Evolutionary conservation across 2,888 invertebrate genomes (phyloP), one percentile per base, ranked within the genome.

Genomic region (Formica aserva): DNA sequence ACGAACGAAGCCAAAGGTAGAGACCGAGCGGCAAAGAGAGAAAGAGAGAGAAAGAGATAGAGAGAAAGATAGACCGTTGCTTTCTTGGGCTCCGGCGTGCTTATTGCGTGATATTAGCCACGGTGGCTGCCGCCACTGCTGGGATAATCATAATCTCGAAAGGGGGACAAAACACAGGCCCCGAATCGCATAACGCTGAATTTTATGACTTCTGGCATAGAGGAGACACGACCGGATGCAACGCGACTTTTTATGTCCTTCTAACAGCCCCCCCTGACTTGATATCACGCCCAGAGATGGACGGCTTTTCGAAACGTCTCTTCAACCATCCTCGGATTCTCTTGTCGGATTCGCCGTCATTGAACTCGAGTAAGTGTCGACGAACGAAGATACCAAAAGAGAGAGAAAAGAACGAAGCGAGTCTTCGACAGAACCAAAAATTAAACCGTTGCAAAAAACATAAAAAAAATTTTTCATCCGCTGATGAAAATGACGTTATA

Each of bases 31-130:
- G 69, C 76, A 65, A 55, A 71, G 81, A 71, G 83, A 82, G 85
- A 62, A 62, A 74, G 83, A 45, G 57, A 29, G 41, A 45, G 67
- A 69, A 38, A 60, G n/a, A 72, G 32, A 48, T 60, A 26, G 74
- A 66, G 72, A 63, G 57, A 62, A 67, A 67, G 77, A 57, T 66
- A 57, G 76, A 71, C 55, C 76, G 83, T 75, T 75, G 83, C 72
- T 90, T 80, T 86, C 87, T 86, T 81, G 86, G 86, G 86, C 76
- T 69, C 83, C 88, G 76, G 89, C 87, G 87, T 87, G 91, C 89
- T 93, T 91, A 93, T 94, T 93, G 92, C 93, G 88, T 92, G 93
- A 93, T 92, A 94, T 94, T 94, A 93, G 93, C 93, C 91, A 93
- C 93, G 93, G 92, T 92, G 91, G 91, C 90, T 87, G 90, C 90